Conservation (phyloP, 2,888 invertebrate species). For the Drosophila longiperda region DNA sequence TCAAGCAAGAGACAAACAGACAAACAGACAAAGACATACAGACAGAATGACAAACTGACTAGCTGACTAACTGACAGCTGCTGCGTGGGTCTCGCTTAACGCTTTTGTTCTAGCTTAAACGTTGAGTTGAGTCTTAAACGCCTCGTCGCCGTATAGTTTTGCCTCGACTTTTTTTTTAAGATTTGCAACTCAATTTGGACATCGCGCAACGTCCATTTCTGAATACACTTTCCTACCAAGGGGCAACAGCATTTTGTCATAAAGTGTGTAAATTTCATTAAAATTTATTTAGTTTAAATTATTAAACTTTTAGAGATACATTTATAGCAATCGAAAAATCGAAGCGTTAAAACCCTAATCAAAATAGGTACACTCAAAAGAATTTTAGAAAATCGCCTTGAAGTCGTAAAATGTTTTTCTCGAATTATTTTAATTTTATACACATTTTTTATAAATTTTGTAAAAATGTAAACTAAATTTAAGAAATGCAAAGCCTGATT, state of each 20-base stretch:
- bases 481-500: too few species aligned
- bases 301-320: too few species aligned
- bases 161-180: constrained; percentile 11
- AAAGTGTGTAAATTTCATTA: background rate
- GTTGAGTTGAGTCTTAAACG: constrained; percentile 49
- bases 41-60: constrained; percentile 43
- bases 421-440: too few species aligned
- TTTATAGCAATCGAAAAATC: too few species aligned
- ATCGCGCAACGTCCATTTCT: constrained; percentile 26
- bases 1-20: constrained; percentile 26
- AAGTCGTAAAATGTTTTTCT: too few species aligned
- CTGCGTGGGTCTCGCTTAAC: constrained; percentile 59
- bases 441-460: too few species aligned
- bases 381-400: too few species aligned
- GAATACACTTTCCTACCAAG: background rate
- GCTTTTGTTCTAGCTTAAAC: constrained; percentile 71
- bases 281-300: too few species aligned
- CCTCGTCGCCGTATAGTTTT: constrained; percentile 58
- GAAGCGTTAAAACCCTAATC: too few species aligned
- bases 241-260: background rate
- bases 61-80: constrained; percentile 64
- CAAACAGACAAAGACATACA: constrained; percentile 25
- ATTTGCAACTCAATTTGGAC: constrained; percentile 71
- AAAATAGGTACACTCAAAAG: too few species aligned
- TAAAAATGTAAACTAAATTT: too few species aligned